Conservation (phyloP, 2,888 invertebrate genomes). For the Ctenicera cuprea region DNA sequence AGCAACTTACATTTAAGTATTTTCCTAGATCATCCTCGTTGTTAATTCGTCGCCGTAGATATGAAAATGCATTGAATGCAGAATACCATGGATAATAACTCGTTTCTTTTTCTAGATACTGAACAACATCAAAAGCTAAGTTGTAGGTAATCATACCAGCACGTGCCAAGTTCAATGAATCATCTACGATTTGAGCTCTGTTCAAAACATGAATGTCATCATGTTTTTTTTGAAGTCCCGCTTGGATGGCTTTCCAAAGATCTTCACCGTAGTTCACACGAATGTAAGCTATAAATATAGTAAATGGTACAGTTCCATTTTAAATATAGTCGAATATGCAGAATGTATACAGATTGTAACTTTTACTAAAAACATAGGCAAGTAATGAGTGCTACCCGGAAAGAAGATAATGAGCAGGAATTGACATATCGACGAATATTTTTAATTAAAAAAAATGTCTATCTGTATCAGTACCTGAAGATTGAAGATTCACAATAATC, state of each 20-base stretch:
- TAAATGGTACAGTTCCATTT: too few relatives aligned
- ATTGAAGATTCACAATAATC: slow-evolving; percentile 78
- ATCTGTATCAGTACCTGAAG: slow-evolving; percentile 67
- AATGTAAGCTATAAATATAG: slow-evolving; percentile 33
- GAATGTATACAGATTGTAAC: too few relatives aligned
- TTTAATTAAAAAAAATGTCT: too few relatives aligned
- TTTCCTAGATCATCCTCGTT: slow-evolving; percentile 62
- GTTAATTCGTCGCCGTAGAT: slow-evolving; percentile 65
- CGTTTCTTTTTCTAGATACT: slow-evolving; percentile 81
- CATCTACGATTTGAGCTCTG: slow-evolving; percentile 87
- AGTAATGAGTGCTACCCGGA: too few relatives aligned
- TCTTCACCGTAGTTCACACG: slow-evolving; percentile 80
- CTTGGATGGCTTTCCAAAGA: slow-evolving; percentile 75
- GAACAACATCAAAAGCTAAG: slow-evolving; percentile 79
- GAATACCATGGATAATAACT: slow-evolving; percentile 88
- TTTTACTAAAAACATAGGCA: too few relatives aligned
- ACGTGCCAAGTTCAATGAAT: slow-evolving; percentile 84
- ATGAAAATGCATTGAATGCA: slow-evolving; percentile 74
- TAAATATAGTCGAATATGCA: too few relatives aligned
- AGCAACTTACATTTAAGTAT: slow-evolving; percentile 15
- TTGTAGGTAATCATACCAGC: slow-evolving; percentile 78
- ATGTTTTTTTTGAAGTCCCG: slow-evolving; percentile 71
- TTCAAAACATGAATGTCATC: slow-evolving; percentile 78
- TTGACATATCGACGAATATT: too few relatives aligned
- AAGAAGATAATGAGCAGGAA: too few relatives aligned